Evolutionary conservation across 92 coral and sea anemone genomes (phyloP).

Genomic region (Palythoa grandis): DNA sequence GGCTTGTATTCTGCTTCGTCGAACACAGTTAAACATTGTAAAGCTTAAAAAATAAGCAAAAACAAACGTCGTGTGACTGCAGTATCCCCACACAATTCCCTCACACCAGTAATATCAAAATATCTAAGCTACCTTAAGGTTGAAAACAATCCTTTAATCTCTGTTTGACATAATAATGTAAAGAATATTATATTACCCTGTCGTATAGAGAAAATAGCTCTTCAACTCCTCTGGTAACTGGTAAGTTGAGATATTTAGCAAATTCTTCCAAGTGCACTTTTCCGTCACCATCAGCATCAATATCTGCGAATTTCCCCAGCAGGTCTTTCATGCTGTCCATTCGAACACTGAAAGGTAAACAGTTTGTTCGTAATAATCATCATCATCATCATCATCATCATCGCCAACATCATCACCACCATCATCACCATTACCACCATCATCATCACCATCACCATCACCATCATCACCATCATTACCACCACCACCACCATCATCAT

Average conservation of each 20-base stretch:
- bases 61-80: too few species aligned
- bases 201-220: conserved; percentile 78
- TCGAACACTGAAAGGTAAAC: conserved; percentile 56
- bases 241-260: conserved; percentile 76
- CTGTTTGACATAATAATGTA: not conserved
- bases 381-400: not conserved
- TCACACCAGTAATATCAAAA: too few species aligned
- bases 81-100: too few species aligned
- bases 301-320: conserved; percentile 70
- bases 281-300: conserved; percentile 79
- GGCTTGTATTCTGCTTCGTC: too few species aligned
- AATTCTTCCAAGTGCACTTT: conserved; percentile 76
- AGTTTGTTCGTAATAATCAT: not conserved
- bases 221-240: conserved; percentile 68
- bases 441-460: too few species aligned
- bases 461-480: too few species aligned
- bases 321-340: conserved; percentile 85
- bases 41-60: too few species aligned
- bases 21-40: too few species aligned
- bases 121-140: too few species aligned
- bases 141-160: not conserved
- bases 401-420: too few species aligned
- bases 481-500: too few species aligned
- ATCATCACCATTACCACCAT: too few species aligned
- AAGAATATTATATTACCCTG: conserved; percentile 53